Base-by-base conservation (phyloP, 1,140 invertebrate species). In the Portunus trituberculatus region DNA sequence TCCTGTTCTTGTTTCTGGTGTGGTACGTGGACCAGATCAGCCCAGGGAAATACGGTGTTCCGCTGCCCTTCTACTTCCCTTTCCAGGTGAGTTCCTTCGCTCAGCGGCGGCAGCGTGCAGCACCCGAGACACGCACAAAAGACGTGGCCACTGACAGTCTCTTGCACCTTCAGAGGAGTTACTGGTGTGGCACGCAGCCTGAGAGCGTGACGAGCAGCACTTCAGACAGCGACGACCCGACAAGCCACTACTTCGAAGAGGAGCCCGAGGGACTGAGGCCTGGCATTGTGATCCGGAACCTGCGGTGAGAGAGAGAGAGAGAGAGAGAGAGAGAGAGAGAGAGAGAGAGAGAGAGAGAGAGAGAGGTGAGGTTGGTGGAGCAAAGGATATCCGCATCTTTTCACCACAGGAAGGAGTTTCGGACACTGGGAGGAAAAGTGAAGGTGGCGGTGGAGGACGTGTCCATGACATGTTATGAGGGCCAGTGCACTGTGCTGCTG, bases 21-120 rank as follows among this genome's bases (percentile, higher is more conserved):
- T 97, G 97, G 97, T 98, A 98, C 96, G 97, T 98, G 83, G 98
- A 98, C 96, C 97, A 97, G 52, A 97, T 98, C n/a, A 97, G 97
- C 96, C 98, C 98, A 96, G 98, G 98, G 59, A 96, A 97, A 92
- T 98, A 97, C 97, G 97, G 97, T 48, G 97, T 98, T 12, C 97
- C 97, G 0, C 96, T 97, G 82, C 97, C 97, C 39, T 97, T 97
- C 97, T 97, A 97, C 96, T 97, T 97, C 96, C 96, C 96, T 16
- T 96, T 97, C 32, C 90, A 94, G 94, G 94, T 96, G n/a, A 31
- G 94, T 95, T 4, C 45, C 76, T 88, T n/a, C 20, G 20, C n/a
- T 25, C 52, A 59, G 52, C 16, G 16, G 52, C 16, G 16, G 52
- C 52, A 59, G 12, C 52, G 52, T 59, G 52, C 52, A 20, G 12